Percentiles rank a stretch among this genome's conserved stretches.
Evolutionary conservation across 2,113 vertebrate genomes (phyloP).

Genomic region (Nettapus auritus): DNA sequence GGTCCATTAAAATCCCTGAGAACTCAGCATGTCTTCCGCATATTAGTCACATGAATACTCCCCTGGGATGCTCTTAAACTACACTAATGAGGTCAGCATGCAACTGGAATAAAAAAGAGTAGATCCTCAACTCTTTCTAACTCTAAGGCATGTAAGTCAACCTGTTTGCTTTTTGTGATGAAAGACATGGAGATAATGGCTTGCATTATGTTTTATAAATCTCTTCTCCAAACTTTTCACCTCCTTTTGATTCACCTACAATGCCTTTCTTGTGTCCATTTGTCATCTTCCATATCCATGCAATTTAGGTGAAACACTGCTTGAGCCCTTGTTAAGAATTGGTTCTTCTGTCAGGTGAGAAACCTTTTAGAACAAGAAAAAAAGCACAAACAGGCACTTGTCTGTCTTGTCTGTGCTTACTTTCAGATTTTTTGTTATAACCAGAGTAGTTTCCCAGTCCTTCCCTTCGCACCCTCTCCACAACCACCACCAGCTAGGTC

Average conservation of each 20-base stretch:
- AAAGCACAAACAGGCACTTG: neutral
- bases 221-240: neutral
- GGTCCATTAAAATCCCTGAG: neutral
- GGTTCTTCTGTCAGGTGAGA: neutral
- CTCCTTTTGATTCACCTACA: neutral
- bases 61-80: neutral
- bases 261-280: neutral
- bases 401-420: neutral
- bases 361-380: neutral
- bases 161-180: neutral
- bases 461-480: neutral
- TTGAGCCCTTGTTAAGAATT: neutral
- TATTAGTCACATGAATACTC: neutral
- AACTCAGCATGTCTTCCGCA: neutral
- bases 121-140: neutral
- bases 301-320: neutral
- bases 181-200: neutral
- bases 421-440: neutral
- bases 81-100: neutral
- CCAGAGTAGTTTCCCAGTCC: neutral
- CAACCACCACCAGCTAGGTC: accelerated
- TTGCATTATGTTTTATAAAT: neutral
- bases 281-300: neutral
- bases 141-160: neutral
- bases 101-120: neutral